Evolutionary conservation across 2,888 invertebrate genomes (phyloP), one percentile per base, ranked within the genome.

Genomic region (Dicyrtoma fusca): DNA sequence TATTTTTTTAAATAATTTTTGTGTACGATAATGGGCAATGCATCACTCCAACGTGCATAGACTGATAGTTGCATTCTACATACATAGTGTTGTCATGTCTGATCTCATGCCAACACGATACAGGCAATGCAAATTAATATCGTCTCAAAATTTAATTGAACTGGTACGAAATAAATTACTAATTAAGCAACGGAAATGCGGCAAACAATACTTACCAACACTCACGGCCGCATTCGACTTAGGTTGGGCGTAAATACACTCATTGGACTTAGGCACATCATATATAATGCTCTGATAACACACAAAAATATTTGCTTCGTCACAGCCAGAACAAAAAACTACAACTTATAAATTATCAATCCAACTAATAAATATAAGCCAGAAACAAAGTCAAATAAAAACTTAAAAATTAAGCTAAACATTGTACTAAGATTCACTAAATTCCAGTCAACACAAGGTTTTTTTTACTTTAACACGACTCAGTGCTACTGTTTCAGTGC

Each of bases 231-330:
- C 76, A 75, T 76, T 78, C 62, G 76, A 75, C 73, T 80, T 77
- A 53, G 78, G 71, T 62, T 77, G 75, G 75, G 77, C 74, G 77
- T 80, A 80, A 78, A 80, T 80, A 72, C 74, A 75, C 72, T 77
- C 77, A 76, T 77, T 79, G 71, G 80, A 70, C 68, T 77, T 77
- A 73, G 78, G 74, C 73, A 80, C 78, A 72, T 80, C 78, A 75
- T 77, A 80, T 74, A 79, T 77, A 75, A 79, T 76, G 71, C 62
- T 78, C 76, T 77, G 74, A 51, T 34, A 69, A 69, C 26, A 69
- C 26, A 69, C 55, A 70, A 69, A 69, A 68, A 55, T 45, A 59
- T 25, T 51, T 45, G 51, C 17, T 34, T 49, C 26, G 59, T 61
- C 61, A 69, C 61, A 61, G 51, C 69, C 45, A 61, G 51, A 61